phyloP scores from a whole-genome alignment of 2,113 vertebrate species.

The Elgaria multicarinata region DNA sequence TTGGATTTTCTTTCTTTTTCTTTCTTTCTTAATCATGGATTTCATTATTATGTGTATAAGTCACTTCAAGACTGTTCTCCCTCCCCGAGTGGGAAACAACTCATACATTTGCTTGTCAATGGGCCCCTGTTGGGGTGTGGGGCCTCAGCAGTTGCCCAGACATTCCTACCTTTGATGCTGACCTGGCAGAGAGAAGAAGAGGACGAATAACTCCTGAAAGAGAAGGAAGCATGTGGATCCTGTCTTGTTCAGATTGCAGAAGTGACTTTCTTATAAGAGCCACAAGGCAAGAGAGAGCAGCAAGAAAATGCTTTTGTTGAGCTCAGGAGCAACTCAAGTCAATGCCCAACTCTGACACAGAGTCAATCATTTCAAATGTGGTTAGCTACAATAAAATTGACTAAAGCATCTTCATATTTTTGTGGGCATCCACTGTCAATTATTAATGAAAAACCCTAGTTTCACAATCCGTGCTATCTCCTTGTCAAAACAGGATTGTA shows the following conservation, averaged over 20 bases:
- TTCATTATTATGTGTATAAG: too few relatives aligned
- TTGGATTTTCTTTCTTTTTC: too few relatives aligned
- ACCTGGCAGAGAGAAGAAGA: not conserved
- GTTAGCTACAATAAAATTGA: conserved; percentile 3
- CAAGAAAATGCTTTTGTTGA: not conserved
- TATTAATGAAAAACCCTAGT: not conserved
- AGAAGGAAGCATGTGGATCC: too few relatives aligned
- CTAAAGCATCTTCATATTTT: not conserved
- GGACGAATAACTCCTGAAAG: not conserved
- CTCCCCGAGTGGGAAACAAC: too few relatives aligned
- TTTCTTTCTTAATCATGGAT: too few relatives aligned
- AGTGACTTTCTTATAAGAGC: not conserved
- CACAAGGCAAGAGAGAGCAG: not conserved
- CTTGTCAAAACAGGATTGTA: not conserved
- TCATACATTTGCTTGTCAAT: too few relatives aligned
- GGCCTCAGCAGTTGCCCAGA: too few relatives aligned
- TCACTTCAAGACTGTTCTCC: too few relatives aligned
- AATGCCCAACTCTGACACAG: not conserved
- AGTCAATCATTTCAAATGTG: not conserved
- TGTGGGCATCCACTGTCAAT: not conserved
- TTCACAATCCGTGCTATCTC: not conserved
- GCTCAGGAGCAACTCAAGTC: not conserved
- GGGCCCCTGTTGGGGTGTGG: too few relatives aligned
- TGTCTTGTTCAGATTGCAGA: not conserved
- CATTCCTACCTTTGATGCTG: too few relatives aligned